Evolutionary conservation across 1,140 invertebrate genomes (phyloP), one percentile per base, ranked within the genome.

Genomic region (Caenorhabditis elegans): DNA sequence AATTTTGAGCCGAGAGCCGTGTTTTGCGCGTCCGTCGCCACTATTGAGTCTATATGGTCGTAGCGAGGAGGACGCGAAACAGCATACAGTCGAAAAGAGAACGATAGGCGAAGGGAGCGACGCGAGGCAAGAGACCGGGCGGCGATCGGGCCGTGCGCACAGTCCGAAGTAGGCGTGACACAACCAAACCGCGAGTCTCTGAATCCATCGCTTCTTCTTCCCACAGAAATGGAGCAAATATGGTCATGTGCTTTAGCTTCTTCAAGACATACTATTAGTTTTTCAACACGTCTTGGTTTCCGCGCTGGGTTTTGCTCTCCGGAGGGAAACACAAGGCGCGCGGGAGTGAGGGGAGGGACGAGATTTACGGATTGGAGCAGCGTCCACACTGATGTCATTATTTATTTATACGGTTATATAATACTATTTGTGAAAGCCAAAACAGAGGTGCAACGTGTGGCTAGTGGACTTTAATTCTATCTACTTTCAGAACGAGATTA

Each of bases 11-110:
- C 31, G 51, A 11, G 26, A 39, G 34, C 60, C 60, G 60, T 70
- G 34, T 70, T 70, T 70, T 70, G 60, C 60, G 60, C 60, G 60
- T 70, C 60, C 60, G 60, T 70, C 60, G 60, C 60, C 60, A 70
- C 60, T 70, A 70, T 34, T 70, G 60, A 39, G 60, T 70, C 60
- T 70, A 70, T 70, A 70, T 70, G 60, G 60, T 24, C 60, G 60
- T 70, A 17, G 60, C 34, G 6, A 43, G 34, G 53, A 34, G 34
- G 28, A 55, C 10, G 60, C 60, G 60, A 70, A 70, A 70, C 60
- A 70, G 60, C 60, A 39, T 70, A 70, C 60, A 24, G 60, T 70
- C 34, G 60, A 22, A 31, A 70, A 70, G 28, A 70, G 60, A 70
- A 70, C 60, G 60, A 70, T 70, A 60, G 26, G 26, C 26, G 28